A percentile compares a stretch with the other conserved stretches of the same genome.
phyloP scores from a whole-genome alignment of 1,140 invertebrate species.

The Zaprionus lachaisei region DNA sequence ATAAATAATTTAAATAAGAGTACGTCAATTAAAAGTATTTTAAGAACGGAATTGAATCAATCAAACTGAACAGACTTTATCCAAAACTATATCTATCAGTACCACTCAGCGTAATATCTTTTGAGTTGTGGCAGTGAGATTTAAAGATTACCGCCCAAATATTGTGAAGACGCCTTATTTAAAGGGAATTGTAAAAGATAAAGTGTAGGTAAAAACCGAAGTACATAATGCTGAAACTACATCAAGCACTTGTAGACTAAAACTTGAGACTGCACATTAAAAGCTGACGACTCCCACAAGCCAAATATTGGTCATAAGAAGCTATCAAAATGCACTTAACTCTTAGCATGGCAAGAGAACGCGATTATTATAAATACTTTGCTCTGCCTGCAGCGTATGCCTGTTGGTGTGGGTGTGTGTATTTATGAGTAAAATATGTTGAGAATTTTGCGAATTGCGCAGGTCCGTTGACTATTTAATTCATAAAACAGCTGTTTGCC shows the following conservation, averaged over 20 bases:
- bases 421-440: constrained; percentile 8
- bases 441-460: neutral
- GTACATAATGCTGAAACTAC: neutral
- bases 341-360: neutral
- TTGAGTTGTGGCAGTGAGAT: no score
- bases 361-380: neutral
- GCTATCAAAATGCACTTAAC: neutral
- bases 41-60: no score
- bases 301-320: constrained; percentile 6
- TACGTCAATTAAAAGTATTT: no score
- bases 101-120: no score
- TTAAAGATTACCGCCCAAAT: neutral
- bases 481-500: constrained; percentile 6
- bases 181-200: neutral
- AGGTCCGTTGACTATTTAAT: constrained; percentile 6
- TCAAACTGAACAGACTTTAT: no score
- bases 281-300: neutral
- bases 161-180: neutral
- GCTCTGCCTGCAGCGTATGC: neutral
- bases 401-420: neutral
- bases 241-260: neutral
- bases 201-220: neutral
- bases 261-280: neutral
- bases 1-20: no score
- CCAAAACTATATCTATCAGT: no score